These are phyloP conservation scores for Bufotes viridis DNA, from an alignment of 2,797 vertebrate species.

Conservation along the genomic window DNA sequence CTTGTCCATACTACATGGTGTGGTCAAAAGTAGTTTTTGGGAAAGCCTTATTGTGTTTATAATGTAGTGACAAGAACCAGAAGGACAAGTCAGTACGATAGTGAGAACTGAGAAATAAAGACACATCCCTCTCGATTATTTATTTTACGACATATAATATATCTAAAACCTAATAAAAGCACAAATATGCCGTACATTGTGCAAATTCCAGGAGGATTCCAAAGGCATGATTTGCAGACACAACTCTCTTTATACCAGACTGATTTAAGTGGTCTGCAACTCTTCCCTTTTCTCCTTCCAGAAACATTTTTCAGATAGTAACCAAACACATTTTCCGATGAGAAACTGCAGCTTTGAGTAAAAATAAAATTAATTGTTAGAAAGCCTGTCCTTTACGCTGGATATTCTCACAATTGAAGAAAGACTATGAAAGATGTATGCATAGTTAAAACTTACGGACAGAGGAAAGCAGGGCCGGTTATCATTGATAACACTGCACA, in stretches of 20 bases:
- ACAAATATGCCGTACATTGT: constrained; percentile 25
- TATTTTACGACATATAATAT: constrained; percentile 29
- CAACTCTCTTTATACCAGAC: constrained; percentile 67
- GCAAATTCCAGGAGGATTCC: constrained; percentile 72
- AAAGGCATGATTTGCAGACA: constrained; percentile 73
- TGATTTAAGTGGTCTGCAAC: constrained; percentile 61
- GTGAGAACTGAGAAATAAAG: neutral
- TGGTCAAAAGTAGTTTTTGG: constrained; percentile 54
- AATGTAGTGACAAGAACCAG: constrained; percentile 75
- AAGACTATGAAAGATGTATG: constrained; percentile 81
- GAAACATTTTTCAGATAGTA: constrained; percentile 68
- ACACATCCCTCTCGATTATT: constrained; percentile 32
- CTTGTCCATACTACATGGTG: constrained; percentile 8
- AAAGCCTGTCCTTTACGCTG: constrained; percentile 68
- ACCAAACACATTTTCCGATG: constrained; percentile 76
- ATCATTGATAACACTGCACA: constrained; percentile 87
- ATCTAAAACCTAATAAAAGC: constrained; percentile 46
- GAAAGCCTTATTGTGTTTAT: constrained; percentile 69
- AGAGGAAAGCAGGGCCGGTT: constrained; percentile 83
- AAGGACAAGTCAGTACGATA: constrained; percentile 55
- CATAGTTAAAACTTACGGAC: constrained; percentile 88
- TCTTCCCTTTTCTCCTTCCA: constrained; percentile 63
- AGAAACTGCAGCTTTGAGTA: constrained; percentile 71
- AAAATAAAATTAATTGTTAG: constrained; percentile 63
- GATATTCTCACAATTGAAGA: constrained; percentile 92